Percentiles rank a stretch among this genome's conserved stretches.
phyloP scores from a whole-genome alignment of 2,888 invertebrate species.

The Tipula helvola region DNA sequence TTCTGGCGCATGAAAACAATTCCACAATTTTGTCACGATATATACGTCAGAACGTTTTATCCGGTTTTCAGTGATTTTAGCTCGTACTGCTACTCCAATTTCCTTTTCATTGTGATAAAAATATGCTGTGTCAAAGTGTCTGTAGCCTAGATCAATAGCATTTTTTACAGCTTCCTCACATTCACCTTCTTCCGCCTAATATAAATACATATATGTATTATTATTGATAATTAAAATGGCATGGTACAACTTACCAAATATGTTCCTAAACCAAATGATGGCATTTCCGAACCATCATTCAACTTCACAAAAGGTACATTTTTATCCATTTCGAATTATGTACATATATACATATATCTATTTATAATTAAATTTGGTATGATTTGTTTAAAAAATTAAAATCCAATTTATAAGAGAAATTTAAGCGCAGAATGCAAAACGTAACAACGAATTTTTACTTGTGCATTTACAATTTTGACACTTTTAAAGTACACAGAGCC shows the following conservation, averaged over 20 bases:
- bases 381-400: no score
- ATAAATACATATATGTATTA: slow-evolving; percentile 11
- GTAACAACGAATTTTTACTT: no score
- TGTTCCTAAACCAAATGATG: slow-evolving; percentile 55
- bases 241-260: slow-evolving; percentile 45
- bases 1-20: slow-evolving; percentile 48
- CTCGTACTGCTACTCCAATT: slow-evolving; percentile 49
- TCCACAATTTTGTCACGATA: slow-evolving; percentile 40
- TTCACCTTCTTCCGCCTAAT: slow-evolving; percentile 52
- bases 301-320: slow-evolving; percentile 39
- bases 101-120: slow-evolving; percentile 57
- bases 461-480: no score
- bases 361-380: no score
- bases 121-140: slow-evolving; percentile 52
- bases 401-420: no score
- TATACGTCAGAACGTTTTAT: slow-evolving; percentile 56
- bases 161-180: slow-evolving; percentile 51
- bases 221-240: background rate
- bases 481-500: no score
- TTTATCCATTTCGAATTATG: background rate
- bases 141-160: slow-evolving; percentile 61
- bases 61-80: slow-evolving; percentile 48
- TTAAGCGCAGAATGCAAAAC: no score
- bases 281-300: slow-evolving; percentile 44
- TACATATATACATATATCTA: no score